These are phyloP conservation scores for Nebria ingens DNA, from an alignment of 1,140 invertebrate genomes.

Conservation along the genomic window DNA sequence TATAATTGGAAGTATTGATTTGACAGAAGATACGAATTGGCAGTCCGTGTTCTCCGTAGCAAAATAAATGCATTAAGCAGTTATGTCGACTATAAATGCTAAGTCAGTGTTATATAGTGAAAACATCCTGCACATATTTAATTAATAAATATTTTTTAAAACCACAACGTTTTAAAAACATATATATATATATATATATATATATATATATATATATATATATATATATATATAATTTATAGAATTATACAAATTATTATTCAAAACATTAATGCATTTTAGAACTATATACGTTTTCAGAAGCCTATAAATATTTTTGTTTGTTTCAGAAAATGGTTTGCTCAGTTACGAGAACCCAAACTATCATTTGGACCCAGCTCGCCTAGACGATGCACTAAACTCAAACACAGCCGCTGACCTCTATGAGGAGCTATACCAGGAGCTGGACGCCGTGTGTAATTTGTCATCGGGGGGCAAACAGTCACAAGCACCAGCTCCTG, in stretches of 20 bases:
- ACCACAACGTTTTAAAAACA: neutral
- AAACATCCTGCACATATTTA: neutral
- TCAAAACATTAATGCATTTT: neutral
- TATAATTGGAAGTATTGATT: too few relatives aligned
- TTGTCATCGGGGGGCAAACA: slow-evolving; percentile 27
- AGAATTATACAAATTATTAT: neutral
- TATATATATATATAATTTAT: neutral
- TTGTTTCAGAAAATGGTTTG: slow-evolving; percentile 70
- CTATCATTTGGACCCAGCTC: slow-evolving; percentile 67
- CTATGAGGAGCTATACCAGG: slow-evolving; percentile 49
- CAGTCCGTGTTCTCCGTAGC: too few relatives aligned
- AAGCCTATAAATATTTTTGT: too few relatives aligned
- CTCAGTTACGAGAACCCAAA: slow-evolving; percentile 81
- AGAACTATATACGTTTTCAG: too few relatives aligned
- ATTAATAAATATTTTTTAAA: neutral
- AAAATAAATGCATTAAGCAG: too few relatives aligned
- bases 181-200: neutral
- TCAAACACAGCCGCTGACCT: slow-evolving; percentile 51
- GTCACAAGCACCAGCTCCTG: slow-evolving; percentile 36
- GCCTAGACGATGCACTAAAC: slow-evolving; percentile 67
- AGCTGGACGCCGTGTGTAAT: slow-evolving; percentile 47
- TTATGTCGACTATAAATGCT: too few relatives aligned
- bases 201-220: neutral
- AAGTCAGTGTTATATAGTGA: too few relatives aligned
- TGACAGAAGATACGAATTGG: too few relatives aligned